Evolutionary conservation across 2,797 vertebrate genomes (phyloP), one percentile per base, ranked within the genome.

Genomic region (Acridotheres tristis): DNA sequence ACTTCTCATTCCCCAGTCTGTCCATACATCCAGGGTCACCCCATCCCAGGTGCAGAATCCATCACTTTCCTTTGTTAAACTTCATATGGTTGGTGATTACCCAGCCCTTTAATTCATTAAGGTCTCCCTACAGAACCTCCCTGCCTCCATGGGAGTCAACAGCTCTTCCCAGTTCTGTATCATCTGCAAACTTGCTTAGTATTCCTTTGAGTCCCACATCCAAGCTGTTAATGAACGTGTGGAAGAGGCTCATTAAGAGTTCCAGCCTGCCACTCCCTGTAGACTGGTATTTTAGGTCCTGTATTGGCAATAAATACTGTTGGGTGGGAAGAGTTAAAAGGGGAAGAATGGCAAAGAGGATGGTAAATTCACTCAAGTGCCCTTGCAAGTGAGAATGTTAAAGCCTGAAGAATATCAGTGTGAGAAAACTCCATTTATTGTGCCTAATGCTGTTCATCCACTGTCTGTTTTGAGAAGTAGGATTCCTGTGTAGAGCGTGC

Each of bases 401-500:
- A 42, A 86, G 20, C 9, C 7, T 54, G 55, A 17, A 30, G 14
- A 47, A 25, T 14, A 62, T 17, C 11, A 21, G 9, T 18, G 14
- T 8, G 9, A 11, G 29, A 47, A 69, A 54, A 30, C 4, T 34
- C 13, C 11, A 34, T 40, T 40, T 40, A 48, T 48, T 30, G 14
- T 62, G 57, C 30, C 14, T 34, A 30, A 15, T 47, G 5, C 19
- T 38, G 40, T 25, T 29, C 29, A 40, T 47, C 20, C 13, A 61
- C n/a, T 27, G 4, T 16, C 47, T 45, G 16, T 29, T 61, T 45
- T 21, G 42, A 42, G 40, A 54, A 25, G 40, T 0, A 42, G 34
- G 34, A 48, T 48, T 69, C 55, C 55, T 48, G n/a, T 5, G 11
- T 7, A n/a, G 25, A 10, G 32, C 25, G 16, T 0, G 0, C 16